Evolutionary conservation across 2,797 vertebrate genomes (phyloP), one percentile per base, ranked within the genome.

Genomic region (Scarus forsteni): DNA sequence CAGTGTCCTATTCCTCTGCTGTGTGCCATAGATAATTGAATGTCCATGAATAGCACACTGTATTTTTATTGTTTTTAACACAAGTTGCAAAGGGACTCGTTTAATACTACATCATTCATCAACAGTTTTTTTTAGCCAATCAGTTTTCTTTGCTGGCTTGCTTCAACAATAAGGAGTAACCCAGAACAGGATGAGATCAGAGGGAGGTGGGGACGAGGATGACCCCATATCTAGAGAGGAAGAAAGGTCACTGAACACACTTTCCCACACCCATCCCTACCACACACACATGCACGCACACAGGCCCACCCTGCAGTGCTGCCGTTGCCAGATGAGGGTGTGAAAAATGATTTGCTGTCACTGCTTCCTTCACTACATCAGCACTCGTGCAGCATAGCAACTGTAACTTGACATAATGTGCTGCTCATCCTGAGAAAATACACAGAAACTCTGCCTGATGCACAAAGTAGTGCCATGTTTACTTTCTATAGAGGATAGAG

Each of bases 191-290:
- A 82, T 81, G 85, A 86, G 79, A 70, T 88, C 82, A 79, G 78
- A 68, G 50, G 66, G 83, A 82, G 87, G 89, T 62, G 87, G 86
- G 59, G 84, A 75, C 16, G 39, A 76, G 66, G 67, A 85, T 89
- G 88, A 90, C 89, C 92, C 50, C 43, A 84, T 74, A 83, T 84
- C 63, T 52, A 85, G 70, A 91, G 58, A 93, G 89, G 90, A 94
- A 86, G 74, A 90, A 27, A 88, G 89, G 90, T 90, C 91, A 90
- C 63, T n/a, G 19, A 90, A 87, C 84, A 92, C 76, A 76, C 69
- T 88, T 90, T 91, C 86, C 87, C 70, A 80, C 70, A 80, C 81
- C 83, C 84, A 74, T 59, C 79, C 68, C 70, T 78, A 75, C 56
- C 75, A 73, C 65, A 52, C 76, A 73, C 50, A 62, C 68, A 80